Percentiles rank a stretch among this genome's conserved stretches.
These are phyloP conservation scores for Saguinus midas DNA, from an alignment of 2,113 vertebrate species.

Conservation along the genomic window DNA sequence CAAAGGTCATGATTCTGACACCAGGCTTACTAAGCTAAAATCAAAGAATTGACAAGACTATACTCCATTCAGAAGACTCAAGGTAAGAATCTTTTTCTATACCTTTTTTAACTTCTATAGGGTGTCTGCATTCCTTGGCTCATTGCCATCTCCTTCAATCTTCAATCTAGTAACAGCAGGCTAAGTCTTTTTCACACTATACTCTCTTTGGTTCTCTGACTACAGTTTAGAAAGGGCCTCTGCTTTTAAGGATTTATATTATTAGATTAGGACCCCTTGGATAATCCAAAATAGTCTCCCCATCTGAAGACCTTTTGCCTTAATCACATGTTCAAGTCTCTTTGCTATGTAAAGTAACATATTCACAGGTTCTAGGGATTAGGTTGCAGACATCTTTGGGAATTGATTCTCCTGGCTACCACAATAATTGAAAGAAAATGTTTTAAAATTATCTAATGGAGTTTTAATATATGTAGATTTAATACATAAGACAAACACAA, in stretches of 20 bases:
- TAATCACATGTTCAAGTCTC: neutral
- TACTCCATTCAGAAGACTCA: neutral
- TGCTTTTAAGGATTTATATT: neutral
- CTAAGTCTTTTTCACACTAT: neutral
- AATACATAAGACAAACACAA: neutral
- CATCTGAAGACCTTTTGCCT: neutral
- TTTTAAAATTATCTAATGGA: neutral
- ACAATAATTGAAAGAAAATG: neutral
- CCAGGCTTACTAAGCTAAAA: neutral
- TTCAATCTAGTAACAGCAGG: neutral
- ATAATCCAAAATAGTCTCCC: neutral
- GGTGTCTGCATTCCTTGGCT: neutral
- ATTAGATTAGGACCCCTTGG: neutral
- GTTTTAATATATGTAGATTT: neutral
- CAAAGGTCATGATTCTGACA: neutral
- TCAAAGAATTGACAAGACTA: neutral
- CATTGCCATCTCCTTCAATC: neutral
- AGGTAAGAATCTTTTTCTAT: neutral
- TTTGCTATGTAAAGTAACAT: neutral
- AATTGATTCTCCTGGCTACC: neutral
- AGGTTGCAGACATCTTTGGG: neutral
- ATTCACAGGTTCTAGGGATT: neutral
- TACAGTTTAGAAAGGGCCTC: neutral
- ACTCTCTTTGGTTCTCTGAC: neutral
- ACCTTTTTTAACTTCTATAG: neutral